Conservation (phyloP, 2,113 vertebrate species). For the Carassius carassius region DNA sequence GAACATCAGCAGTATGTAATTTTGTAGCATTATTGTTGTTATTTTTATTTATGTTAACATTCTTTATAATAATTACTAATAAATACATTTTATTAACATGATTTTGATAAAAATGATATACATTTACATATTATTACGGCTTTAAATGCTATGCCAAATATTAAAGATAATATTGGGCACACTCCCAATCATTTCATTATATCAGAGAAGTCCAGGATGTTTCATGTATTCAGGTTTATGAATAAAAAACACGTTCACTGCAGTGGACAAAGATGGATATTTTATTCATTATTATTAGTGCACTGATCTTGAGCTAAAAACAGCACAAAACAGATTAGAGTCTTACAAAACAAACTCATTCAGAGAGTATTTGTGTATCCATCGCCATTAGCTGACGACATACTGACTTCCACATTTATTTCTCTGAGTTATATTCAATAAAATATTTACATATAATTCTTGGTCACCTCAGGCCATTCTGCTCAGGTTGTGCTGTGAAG, state of each 20-base stretch:
- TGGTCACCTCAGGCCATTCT: slow-evolving; percentile 70
- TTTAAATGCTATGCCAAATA: not conserved
- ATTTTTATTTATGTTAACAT: not conserved
- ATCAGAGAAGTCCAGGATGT: not conserved
- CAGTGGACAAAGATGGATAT: not conserved
- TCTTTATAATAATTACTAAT: not conserved
- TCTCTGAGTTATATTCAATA: slow-evolving; percentile 71
- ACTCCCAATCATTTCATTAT: not conserved
- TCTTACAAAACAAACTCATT: slow-evolving; percentile 7
- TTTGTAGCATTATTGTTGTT: not conserved
- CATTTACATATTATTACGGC: too few species aligned
- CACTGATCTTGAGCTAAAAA: not conserved
- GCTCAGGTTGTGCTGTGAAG: slow-evolving; percentile 66
- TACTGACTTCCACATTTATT: slow-evolving; percentile 17
- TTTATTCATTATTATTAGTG: not conserved
- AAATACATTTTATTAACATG: not conserved
- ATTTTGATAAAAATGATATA: not conserved
- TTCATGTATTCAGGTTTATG: not conserved
- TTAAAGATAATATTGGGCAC: not conserved
- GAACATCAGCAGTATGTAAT: too few species aligned
- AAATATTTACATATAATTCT: slow-evolving; percentile 72
- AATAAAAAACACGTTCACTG: not conserved
- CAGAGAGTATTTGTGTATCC: not conserved
- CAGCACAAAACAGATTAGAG: not conserved
- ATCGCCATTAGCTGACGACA: slow-evolving; percentile 28